phyloP scores from a whole-genome alignment of 1,140 invertebrate species.

The Musca vetustissima region DNA sequence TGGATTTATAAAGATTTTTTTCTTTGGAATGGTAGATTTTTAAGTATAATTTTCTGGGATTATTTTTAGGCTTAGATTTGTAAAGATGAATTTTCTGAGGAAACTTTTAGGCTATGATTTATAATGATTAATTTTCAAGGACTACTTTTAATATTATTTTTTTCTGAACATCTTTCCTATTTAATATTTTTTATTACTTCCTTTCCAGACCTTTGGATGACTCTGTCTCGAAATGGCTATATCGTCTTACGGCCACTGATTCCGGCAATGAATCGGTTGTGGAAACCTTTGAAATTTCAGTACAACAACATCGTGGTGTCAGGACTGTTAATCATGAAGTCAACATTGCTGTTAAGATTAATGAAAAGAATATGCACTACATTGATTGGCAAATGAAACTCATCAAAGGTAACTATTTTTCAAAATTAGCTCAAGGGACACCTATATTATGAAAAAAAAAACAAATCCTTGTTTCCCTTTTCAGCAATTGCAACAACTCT shows the following conservation, averaged over 20 bases:
- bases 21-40: too few relatives aligned
- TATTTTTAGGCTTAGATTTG: too few relatives aligned
- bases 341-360: constrained; percentile 63
- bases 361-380: constrained; percentile 62
- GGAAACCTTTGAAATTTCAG: constrained; percentile 74
- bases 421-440: too few relatives aligned
- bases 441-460: too few relatives aligned
- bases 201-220: constrained; percentile 77
- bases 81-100: too few relatives aligned
- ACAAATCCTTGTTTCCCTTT: not conserved
- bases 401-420: constrained; percentile 61
- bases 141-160: too few relatives aligned
- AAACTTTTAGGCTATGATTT: too few relatives aligned
- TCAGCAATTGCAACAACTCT: constrained; percentile 39
- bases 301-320: constrained; percentile 77
- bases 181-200: constrained; percentile 18
- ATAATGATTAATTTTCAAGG: too few relatives aligned
- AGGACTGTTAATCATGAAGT: constrained; percentile 84
- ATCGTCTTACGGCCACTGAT: constrained; percentile 76
- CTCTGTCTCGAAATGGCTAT: constrained; percentile 81
- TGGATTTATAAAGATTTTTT: too few relatives aligned
- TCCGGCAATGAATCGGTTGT: constrained; percentile 69
- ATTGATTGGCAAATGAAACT: constrained; percentile 75
- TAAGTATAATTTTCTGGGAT: too few relatives aligned
- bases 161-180: too few relatives aligned